Conservation (phyloP, 2,797 vertebrate species). For the Mallotus villosus region DNA sequence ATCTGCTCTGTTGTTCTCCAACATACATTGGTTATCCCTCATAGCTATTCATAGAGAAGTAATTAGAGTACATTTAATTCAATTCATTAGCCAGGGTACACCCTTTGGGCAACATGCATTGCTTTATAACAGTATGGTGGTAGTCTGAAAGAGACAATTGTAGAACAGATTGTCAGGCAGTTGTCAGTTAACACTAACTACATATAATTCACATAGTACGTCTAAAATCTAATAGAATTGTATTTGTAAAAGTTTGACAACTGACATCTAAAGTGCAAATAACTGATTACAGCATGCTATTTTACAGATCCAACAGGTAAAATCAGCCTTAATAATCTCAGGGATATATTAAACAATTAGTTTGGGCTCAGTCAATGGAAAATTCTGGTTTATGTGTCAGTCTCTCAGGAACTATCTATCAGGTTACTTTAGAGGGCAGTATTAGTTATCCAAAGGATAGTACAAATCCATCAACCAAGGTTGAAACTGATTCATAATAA, state of each 20-base stretch:
- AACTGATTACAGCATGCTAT: neutral
- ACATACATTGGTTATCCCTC: conserved; percentile 43
- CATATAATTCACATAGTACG: neutral
- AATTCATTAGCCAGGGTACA: conserved; percentile 64
- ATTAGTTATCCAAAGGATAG: conserved; percentile 42
- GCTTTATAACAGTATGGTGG: neutral
- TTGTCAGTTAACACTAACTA: neutral
- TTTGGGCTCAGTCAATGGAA: no score
- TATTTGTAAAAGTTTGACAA: neutral
- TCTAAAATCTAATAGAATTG: neutral
- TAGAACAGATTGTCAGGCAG: neutral
- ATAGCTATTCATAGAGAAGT: conserved; percentile 58
- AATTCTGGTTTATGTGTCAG: conserved; percentile 34
- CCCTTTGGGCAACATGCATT: neutral
- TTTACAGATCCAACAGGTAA: neutral
- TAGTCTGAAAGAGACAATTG: neutral
- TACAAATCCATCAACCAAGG: conserved; percentile 38
- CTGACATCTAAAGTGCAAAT: neutral
- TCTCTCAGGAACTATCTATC: conserved; percentile 43
- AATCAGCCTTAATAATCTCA: neutral
- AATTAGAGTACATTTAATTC: conserved; percentile 66
- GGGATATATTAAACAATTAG: neutral
- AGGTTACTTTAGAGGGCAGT: conserved; percentile 32
- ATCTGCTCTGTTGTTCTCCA: neutral
- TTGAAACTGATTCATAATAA: conserved; percentile 37